phyloP scores from a whole-genome alignment of 2,888 invertebrate species.

The Caenorhabditis sinica region DNA sequence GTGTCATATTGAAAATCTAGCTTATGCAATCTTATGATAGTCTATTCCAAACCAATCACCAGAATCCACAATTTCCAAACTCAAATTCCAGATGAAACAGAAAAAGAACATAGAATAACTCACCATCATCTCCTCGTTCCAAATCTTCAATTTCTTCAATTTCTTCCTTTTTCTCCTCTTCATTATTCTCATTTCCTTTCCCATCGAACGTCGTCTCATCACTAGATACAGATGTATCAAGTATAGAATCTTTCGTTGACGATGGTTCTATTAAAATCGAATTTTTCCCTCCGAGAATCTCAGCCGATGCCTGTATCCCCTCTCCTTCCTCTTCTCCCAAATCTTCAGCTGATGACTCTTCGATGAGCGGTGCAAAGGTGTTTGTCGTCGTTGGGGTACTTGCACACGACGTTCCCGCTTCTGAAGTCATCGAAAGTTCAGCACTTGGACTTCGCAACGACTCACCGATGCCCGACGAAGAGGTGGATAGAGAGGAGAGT shows the following conservation, averaged over 20 bases:
- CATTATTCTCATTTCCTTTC: neutral
- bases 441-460: conserved; percentile 25
- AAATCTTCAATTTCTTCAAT: conserved; percentile 11
- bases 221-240: conserved; percentile 2
- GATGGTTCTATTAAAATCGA: conserved; percentile 35
- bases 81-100: no score
- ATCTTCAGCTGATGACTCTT: conserved; percentile 30
- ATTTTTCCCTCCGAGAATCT: neutral
- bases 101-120: neutral
- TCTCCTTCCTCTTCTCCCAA: conserved; percentile 1
- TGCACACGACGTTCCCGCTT: conserved; percentile 56
- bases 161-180: neutral
- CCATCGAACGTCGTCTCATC: neutral
- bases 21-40: no score
- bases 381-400: conserved; percentile 45
- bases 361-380: conserved; percentile 33
- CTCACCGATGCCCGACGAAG: conserved; percentile 57
- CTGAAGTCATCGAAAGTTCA: conserved; percentile 44
- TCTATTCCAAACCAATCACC: no score
- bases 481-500: conserved; percentile 49
- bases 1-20: no score
- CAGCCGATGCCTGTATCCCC: conserved; percentile 33
- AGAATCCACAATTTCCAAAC: no score
- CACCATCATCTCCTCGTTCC: neutral
- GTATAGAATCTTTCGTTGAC: conserved; percentile 36